These are phyloP conservation scores for Corvus cornix DNA, from an alignment of 2,113 vertebrate genomes.

Conservation along the genomic window DNA sequence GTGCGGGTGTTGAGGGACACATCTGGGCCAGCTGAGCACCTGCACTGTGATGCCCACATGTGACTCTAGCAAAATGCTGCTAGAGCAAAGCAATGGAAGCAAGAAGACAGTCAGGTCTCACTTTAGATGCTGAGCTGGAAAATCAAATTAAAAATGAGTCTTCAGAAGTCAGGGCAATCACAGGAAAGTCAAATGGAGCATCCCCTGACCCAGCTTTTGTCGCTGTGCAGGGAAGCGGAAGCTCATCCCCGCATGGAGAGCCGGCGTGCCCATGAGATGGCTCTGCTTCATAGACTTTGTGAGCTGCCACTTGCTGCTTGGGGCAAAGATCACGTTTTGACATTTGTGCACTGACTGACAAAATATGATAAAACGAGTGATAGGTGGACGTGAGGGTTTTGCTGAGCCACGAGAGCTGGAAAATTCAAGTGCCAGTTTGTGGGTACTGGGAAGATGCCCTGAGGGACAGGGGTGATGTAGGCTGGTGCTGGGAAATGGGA, in stretches of 20 bases:
- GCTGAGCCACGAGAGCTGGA: not conserved
- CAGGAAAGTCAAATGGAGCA: not conserved
- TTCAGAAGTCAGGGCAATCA: not conserved
- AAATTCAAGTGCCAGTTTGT: not conserved
- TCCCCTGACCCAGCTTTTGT: not conserved
- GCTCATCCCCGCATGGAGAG: not conserved
- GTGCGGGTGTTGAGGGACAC: not conserved
- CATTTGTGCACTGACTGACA: not conserved
- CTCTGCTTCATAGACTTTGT: not conserved
- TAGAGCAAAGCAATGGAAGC: not conserved
- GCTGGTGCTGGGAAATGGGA: not conserved
- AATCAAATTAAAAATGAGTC: not conserved
- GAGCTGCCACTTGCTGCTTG: not conserved
- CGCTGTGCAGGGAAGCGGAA: not conserved
- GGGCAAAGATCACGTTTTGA: not conserved
- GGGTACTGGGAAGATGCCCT: not conserved
- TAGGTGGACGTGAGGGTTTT: not conserved
- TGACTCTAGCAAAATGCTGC: not conserved
- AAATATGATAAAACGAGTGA: not conserved
- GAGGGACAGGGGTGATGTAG: not conserved
- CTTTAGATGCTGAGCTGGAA: slow-evolving; percentile 5
- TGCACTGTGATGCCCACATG: rapidly evolving
- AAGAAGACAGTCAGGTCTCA: not conserved
- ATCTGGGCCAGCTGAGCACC: not conserved
- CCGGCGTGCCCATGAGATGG: not conserved